phyloP scores from a whole-genome alignment of 2,113 vertebrate species.

The Dasyornis broadbenti region DNA sequence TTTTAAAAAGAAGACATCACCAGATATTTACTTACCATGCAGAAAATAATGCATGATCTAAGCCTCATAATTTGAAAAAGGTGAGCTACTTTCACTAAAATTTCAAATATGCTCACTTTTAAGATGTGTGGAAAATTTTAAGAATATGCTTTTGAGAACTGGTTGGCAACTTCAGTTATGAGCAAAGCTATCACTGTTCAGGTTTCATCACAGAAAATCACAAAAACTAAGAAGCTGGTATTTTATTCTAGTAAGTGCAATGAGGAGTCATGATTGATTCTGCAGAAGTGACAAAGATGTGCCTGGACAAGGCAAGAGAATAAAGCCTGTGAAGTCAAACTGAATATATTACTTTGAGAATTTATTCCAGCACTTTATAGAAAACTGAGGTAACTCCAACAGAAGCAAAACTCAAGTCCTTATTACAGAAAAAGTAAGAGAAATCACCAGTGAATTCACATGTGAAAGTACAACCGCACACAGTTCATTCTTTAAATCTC shows the following conservation, averaged over 20 bases:
- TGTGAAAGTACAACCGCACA: not conserved
- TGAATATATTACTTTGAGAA: not conserved
- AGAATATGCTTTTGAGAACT: not conserved
- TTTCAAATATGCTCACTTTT: not conserved
- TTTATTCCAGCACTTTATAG: constrained; percentile 42
- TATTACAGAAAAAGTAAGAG: not conserved
- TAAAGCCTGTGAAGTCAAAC: not conserved
- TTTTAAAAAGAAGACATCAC: not conserved
- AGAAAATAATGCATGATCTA: not conserved
- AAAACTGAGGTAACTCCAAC: constrained; percentile 43
- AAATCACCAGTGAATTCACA: not conserved
- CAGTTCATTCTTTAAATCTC: not conserved
- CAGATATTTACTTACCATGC: not conserved
- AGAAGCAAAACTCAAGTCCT: not conserved
- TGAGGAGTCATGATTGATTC: not conserved
- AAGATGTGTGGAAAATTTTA: not conserved
- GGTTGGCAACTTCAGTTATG: not conserved
- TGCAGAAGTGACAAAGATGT: not conserved
- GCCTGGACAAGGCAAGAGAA: not conserved
- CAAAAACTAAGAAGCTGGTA: not conserved
- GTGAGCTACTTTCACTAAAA: not conserved
- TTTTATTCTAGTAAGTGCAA: not conserved
- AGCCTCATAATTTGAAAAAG: not conserved
- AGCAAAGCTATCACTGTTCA: not conserved
- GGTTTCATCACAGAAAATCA: not conserved